Conservation (phyloP, 2,888 invertebrate genomes). For the Erebia ligea region DNA sequence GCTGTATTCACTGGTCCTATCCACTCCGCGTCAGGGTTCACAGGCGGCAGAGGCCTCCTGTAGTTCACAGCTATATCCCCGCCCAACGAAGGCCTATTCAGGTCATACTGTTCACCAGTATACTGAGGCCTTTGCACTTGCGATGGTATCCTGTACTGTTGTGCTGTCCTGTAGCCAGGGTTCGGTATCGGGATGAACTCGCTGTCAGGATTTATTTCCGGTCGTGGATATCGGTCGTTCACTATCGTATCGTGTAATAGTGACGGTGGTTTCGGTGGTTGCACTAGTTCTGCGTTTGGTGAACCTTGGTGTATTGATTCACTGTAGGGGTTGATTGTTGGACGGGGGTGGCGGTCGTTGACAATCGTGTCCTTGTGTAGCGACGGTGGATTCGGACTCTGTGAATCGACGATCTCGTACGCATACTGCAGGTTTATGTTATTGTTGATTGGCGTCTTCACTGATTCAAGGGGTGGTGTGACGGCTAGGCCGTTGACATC, state of each 20-base stretch:
- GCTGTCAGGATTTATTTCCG: conserved; percentile 87
- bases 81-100: conserved; percentile 68
- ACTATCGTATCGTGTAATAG: conserved; percentile 87
- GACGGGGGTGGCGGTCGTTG: conserved; percentile 87
- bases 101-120: conserved; percentile 70
- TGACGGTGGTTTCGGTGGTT: conserved; percentile 66
- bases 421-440: conserved; percentile 82
- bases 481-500: conserved; percentile 76
- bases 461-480: conserved; percentile 73
- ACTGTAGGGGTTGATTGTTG: conserved; percentile 87
- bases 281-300: conserved; percentile 60
- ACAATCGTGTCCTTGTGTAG: conserved; percentile 87
- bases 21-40: conserved; percentile 85
- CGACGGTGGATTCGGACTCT: conserved; percentile 68
- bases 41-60: conserved; percentile 79
- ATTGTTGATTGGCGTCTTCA: conserved; percentile 76
- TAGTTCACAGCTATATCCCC: conserved; percentile 84
- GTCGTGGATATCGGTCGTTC: conserved; percentile 87
- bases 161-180: conserved; percentile 66
- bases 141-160: conserved; percentile 61
- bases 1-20: conserved; percentile 78
- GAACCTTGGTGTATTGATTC: conserved; percentile 72
- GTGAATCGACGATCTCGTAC: conserved; percentile 70
- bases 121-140: conserved; percentile 66
- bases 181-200: conserved; percentile 82